Evolutionary conservation across 2,797 vertebrate species (phyloP).

Genomic region (Hybognathus amarus): DNA sequence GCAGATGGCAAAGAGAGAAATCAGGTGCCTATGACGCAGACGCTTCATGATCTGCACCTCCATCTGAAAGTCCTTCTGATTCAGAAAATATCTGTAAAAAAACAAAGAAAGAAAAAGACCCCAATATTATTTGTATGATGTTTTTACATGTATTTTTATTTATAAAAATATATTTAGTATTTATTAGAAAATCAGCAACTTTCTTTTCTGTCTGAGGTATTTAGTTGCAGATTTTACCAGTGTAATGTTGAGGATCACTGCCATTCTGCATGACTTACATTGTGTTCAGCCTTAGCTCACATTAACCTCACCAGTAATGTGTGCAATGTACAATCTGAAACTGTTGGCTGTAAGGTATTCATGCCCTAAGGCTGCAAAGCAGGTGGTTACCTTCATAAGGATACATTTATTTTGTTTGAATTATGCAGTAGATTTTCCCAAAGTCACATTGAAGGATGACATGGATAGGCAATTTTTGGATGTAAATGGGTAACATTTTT

Average conservation of each 20-base stretch:
- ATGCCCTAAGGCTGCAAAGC: background rate
- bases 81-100: slow-evolving; percentile 64
- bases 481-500: background rate
- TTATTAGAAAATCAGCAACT: background rate
- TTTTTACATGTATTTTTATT: background rate
- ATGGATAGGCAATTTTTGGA: no score
- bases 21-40: slow-evolving; percentile 81
- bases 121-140: background rate
- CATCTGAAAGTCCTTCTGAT: slow-evolving; percentile 73
- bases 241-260: slow-evolving; percentile 18
- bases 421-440: background rate
- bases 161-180: background rate
- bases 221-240: slow-evolving; percentile 27
- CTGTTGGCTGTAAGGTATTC: background rate
- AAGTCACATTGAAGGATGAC: background rate
- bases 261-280: background rate
- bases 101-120: background rate
- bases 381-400: background rate
- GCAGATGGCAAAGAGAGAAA: slow-evolving; percentile 81
- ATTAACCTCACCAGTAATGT: background rate
- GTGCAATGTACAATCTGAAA: slow-evolving; percentile 9
- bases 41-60: slow-evolving; percentile 83
- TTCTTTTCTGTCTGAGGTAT: background rate
- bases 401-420: slow-evolving; percentile 2
- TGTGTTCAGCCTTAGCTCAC: background rate